Evolutionary conservation across 2,113 vertebrate species (phyloP).

Genomic region (Alouatta palliata): DNA sequence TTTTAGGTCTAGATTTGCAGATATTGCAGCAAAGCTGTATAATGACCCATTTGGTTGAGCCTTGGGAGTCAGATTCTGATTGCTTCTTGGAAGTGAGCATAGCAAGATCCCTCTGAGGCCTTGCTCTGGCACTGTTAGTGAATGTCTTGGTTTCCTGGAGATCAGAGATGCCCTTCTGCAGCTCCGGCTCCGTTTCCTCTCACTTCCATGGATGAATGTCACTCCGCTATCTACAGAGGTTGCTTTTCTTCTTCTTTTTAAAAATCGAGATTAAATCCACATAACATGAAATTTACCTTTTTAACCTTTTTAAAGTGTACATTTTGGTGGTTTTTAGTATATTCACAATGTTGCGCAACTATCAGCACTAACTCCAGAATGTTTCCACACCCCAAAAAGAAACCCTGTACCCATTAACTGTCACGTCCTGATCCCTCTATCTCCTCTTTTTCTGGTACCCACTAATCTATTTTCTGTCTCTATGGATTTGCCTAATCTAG

Average conservation of each 20-base stretch:
- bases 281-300: not conserved
- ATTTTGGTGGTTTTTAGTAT: not conserved
- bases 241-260: not conserved
- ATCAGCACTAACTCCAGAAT: not conserved
- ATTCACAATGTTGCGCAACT: not conserved
- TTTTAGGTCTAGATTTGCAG: slow-evolving; percentile 27
- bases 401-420: not conserved
- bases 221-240: not conserved
- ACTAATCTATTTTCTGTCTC: too few species aligned
- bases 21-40: not conserved
- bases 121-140: not conserved
- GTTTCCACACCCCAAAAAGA: not conserved
- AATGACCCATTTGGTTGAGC: not conserved
- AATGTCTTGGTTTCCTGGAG: not conserved
- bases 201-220: not conserved
- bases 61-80: not conserved
- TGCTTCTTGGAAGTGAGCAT: not conserved
- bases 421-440: not conserved
- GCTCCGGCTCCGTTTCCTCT: not conserved
- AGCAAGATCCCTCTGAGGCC: not conserved
- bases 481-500: too few species aligned
- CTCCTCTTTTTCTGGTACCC: too few species aligned
- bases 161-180: not conserved
- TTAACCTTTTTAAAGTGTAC: not conserved
- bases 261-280: not conserved